Base-by-base conservation (phyloP, 2,888 invertebrate species). In the Pilophorus perplexus region DNA sequence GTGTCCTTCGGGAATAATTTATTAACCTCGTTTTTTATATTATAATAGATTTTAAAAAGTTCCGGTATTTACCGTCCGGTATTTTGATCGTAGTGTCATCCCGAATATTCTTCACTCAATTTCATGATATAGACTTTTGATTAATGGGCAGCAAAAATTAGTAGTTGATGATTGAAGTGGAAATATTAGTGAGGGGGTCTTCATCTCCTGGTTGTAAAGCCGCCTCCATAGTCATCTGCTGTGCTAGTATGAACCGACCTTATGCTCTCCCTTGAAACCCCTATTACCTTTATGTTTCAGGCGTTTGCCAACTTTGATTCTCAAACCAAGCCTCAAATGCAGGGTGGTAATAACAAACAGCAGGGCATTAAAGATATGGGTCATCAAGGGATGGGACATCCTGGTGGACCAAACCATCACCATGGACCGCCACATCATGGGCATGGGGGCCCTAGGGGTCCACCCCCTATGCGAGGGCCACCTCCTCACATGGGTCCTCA, bases 281-380 rank as follows among this genome's bases (percentile, higher is more conserved):
- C n/a, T n/a, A n/a, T n/a, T n/a, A 52, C 20, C 2, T 55, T 33
- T 55, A 3, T 55, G 33, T 44, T 62, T 18, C 23, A 62, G 62
- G 62, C 62, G 20, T 62, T 62, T 46, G 62, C 62, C 10, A 37
- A 62, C 10, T 62, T 62, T 28, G 62, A 62, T 33, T 18, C 62
- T 22, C 62, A 62, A 22, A 62, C 28, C 10, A 62, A 62, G n/a
- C 62, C 62, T 48, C 62, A 62, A 33, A 62, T 62, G 6, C 62
- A 62, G 33, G 62, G 62, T 3, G 62, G 46, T 5, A 28, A 28
- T 28, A 38, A 22, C n/a, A 62, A 62, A 28, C 62, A 44, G 28
- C 62, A 62, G 22, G 25, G 25, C 18, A 27, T 23, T 14, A 62
- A 62, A 46, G 62, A 62, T 28, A 20, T 14, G 18, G 59, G 59